Evolutionary conservation across 2,797 vertebrate genomes (phyloP).

Genomic region (Pelochelys cantorii): DNA sequence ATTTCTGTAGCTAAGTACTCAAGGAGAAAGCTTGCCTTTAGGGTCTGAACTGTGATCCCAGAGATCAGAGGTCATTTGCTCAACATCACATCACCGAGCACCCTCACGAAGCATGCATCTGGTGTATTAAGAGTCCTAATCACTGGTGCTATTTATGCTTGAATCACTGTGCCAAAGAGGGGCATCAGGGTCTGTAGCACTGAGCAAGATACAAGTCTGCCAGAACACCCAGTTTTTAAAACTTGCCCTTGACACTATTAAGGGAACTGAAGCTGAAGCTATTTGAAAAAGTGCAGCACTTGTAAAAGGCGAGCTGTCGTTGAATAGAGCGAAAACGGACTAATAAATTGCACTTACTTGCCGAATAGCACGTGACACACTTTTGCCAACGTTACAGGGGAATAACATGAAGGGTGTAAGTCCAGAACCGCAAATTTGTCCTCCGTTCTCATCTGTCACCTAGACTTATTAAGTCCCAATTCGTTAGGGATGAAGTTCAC

Average conservation of each 20-base stretch:
- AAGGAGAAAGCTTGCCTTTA: not conserved
- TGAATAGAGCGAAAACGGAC: not conserved
- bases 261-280: not conserved
- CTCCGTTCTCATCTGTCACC: slow-evolving; percentile 1
- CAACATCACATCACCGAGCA: not conserved
- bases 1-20: not conserved
- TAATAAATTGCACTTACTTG: slow-evolving; percentile 7
- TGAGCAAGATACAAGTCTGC: slow-evolving; percentile 18
- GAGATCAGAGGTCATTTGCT: not conserved
- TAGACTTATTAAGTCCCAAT: not conserved
- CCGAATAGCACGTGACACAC: not conserved
- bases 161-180: not conserved
- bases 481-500: not conserved
- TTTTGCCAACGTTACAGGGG: slow-evolving; percentile 16
- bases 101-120: not conserved
- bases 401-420: not conserved
- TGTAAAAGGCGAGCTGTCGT: not conserved
- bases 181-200: not conserved
- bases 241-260: rapidly evolving
- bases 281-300: not conserved
- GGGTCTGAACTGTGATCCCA: not conserved
- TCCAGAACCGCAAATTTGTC: not conserved
- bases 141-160: not conserved
- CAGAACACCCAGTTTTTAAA: not conserved
- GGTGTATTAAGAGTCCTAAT: not conserved